Conservation (phyloP, 2,888 invertebrate genomes). For the Ellobium chinense region DNA sequence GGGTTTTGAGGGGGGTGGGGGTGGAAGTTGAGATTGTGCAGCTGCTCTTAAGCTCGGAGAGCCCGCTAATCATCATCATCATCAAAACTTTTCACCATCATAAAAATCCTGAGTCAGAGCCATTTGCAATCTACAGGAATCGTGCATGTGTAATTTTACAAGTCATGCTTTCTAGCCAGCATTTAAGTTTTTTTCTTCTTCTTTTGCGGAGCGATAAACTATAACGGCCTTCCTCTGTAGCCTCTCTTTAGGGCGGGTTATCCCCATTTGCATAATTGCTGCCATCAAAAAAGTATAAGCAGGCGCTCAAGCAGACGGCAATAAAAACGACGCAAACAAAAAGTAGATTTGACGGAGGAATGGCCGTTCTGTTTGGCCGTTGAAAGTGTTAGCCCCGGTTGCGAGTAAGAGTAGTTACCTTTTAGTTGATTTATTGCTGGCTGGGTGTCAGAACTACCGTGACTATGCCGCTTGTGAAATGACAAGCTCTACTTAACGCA, state of each 20-base stretch:
- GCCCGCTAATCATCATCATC: too few species aligned
- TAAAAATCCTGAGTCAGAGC: too few species aligned
- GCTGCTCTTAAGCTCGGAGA: too few species aligned
- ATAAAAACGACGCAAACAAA: slow-evolving; percentile 38
- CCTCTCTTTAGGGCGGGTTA: slow-evolving; percentile 7
- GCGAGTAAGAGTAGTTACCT: background rate
- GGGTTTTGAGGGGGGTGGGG: too few species aligned
- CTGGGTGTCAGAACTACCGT: slow-evolving; percentile 2
- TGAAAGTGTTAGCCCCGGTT: background rate
- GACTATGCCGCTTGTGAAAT: too few species aligned
- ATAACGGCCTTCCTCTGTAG: background rate
- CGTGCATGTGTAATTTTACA: too few species aligned
- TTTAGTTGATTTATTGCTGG: slow-evolving; percentile 17
- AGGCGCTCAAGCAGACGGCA: slow-evolving; percentile 33
- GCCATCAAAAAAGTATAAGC: slow-evolving; percentile 31
- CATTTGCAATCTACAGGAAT: too few species aligned
- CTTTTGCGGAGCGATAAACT: slow-evolving; percentile 23
- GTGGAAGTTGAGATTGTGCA: too few species aligned
- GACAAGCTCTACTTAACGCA: too few species aligned
- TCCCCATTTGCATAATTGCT: slow-evolving; percentile 40
- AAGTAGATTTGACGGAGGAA: slow-evolving; percentile 14
- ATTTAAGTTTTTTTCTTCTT: too few species aligned
- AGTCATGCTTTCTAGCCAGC: too few species aligned
- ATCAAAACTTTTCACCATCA: too few species aligned
- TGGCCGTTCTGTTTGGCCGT: background rate